Evolutionary conservation across 2,797 vertebrate species (phyloP), one percentile per base, ranked within the genome.

Genomic region (Lagocephalus sceleratus): DNA sequence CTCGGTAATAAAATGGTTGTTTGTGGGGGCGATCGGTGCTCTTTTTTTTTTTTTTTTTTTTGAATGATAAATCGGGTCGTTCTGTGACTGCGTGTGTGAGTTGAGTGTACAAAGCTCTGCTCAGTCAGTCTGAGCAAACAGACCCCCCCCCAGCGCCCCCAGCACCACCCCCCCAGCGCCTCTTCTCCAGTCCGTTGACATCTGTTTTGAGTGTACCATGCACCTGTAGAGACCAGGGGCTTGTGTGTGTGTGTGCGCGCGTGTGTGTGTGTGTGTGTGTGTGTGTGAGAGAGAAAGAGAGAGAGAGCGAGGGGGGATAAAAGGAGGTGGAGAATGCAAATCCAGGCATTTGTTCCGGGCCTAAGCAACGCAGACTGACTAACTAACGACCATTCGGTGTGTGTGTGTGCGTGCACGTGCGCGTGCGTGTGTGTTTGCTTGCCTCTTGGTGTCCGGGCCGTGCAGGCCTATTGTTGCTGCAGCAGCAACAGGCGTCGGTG

Each of bases 121-220:
- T 91, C 78, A 82, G 90, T 92, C 91, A 89, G 90, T 88, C 83
- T 82, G 83, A 87, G 87, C 88, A 89, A 91, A 92, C 92, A 92
- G 89, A 88, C 78, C 16, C 39, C 39, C 3, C 39, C 39, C 32
- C 63, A 25, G 60, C 64, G 51, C 45, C 45, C 26, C 26, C 51
- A 4, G 11, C 38, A 2, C 38, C 38, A n/a, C 16, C 40, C 17
- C 17, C 32, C 51, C 60, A 10, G 0, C 17, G 46, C 54, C 59
- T 63, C 68, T 61, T 75, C 79, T 81, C 72, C 79, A 79, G 86
- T 91, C 78, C 90, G 88, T 93, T 92, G 94, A 95, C 94, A 95
- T 97, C 94, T 96, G 95, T 90, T 94, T 94, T 93, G 77, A 91
- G 91, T 93, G 77, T 90, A 92, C 84, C n/a, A 76, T 93, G 94